These are phyloP conservation scores for Mamestra brassicae DNA, from an alignment of 2,888 invertebrate genomes.

Conservation along the genomic window DNA sequence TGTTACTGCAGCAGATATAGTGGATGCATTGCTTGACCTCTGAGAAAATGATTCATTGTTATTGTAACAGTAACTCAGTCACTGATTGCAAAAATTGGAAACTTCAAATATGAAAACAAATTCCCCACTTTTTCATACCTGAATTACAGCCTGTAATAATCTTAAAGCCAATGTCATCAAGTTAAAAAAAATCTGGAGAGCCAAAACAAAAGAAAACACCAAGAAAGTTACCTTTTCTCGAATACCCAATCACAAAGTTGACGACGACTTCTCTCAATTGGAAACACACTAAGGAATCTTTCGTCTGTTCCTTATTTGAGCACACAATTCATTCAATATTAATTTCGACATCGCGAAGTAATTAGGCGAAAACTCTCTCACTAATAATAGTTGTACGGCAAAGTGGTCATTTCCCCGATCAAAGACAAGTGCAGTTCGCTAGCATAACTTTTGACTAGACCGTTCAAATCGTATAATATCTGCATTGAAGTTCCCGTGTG, in stretches of 20 bases:
- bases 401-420: slow-evolving; percentile 42
- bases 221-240: background rate
- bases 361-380: background rate
- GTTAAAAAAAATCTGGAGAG: background rate
- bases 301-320: no score
- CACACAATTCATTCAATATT: slow-evolving; percentile 3
- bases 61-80: no score
- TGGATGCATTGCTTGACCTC: background rate
- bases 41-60: no score
- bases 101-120: background rate
- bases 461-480: slow-evolving; percentile 48
- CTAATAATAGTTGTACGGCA: slow-evolving; percentile 10
- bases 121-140: background rate
- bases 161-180: background rate
- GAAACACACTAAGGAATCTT: background rate
- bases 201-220: background rate
- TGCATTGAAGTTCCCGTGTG: slow-evolving; percentile 35
- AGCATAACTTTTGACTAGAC: slow-evolving; percentile 35
- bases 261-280: background rate
- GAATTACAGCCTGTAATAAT: background rate
- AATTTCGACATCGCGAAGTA: slow-evolving; percentile 25
- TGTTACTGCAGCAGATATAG: background rate
- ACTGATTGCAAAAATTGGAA: no score
- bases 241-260: background rate
- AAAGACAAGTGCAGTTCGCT: slow-evolving; percentile 28